phyloP scores from a whole-genome alignment of 64 coral and sea anemone species.

The Pachyseris speciosa region DNA sequence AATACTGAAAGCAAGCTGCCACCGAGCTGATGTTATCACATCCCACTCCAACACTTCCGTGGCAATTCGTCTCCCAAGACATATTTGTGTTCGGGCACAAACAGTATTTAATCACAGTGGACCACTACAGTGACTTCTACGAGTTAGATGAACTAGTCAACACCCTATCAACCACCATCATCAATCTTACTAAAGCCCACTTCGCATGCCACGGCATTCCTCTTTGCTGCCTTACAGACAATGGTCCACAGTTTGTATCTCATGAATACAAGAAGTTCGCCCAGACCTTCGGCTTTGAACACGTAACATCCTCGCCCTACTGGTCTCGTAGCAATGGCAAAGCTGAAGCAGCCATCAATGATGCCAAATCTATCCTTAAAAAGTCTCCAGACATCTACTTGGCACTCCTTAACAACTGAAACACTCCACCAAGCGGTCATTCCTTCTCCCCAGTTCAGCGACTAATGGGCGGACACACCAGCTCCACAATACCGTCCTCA shows the following conservation, averaged over 20 bases:
- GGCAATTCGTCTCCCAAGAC: slow-evolving; percentile 4
- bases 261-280: slow-evolving; percentile 32
- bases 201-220: slow-evolving; percentile 23
- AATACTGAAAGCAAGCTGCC: slow-evolving; percentile 26
- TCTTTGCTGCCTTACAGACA: slow-evolving; percentile 31
- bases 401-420: slow-evolving; percentile 52
- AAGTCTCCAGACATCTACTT: slow-evolving; percentile 39
- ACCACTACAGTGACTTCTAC: slow-evolving; percentile 43
- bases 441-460: slow-evolving; percentile 42
- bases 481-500: slow-evolving; percentile 20
- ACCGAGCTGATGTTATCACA: slow-evolving; percentile 39
- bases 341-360: slow-evolving; percentile 53
- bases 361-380: slow-evolving; percentile 42
- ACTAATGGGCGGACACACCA: slow-evolving; percentile 27
- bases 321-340: slow-evolving; percentile 26
- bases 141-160: slow-evolving; percentile 45
- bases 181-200: slow-evolving; percentile 43
- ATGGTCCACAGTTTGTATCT: slow-evolving; percentile 40
- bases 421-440: slow-evolving; percentile 44
- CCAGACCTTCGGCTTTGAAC: slow-evolving; percentile 41
- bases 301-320: slow-evolving; percentile 35
- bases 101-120: slow-evolving; percentile 40
- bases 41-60: slow-evolving; percentile 7
- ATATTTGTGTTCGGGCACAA: slow-evolving; percentile 5
- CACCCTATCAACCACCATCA: slow-evolving; percentile 47